phyloP scores from a whole-genome alignment of 2,888 invertebrate species.

The Tetranychus piercei region DNA sequence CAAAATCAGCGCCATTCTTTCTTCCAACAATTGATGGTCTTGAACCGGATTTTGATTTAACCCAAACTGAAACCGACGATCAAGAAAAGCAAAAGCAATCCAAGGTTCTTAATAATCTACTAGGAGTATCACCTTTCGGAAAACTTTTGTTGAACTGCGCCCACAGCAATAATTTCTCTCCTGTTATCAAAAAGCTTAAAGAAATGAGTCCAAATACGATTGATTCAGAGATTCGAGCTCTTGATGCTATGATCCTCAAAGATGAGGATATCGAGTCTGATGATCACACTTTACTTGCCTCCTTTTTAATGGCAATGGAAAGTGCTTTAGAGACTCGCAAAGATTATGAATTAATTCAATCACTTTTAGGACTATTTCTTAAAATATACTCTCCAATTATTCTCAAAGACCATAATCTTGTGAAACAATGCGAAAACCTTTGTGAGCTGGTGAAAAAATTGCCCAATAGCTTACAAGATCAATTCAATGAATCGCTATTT shows the following conservation, averaged over 20 bases:
- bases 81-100: background rate
- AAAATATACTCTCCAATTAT: constrained; percentile 38
- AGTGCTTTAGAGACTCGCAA: constrained; percentile 51
- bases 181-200: constrained; percentile 46
- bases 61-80: background rate
- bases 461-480: background rate
- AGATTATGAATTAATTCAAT: constrained; percentile 74
- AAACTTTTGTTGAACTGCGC: constrained; percentile 19
- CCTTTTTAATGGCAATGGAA: constrained; percentile 56
- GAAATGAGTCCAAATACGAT: constrained; percentile 58
- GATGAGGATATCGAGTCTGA: constrained; percentile 28
- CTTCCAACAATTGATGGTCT: constrained; percentile 20
- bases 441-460: background rate
- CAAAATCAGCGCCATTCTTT: constrained; percentile 16
- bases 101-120: constrained; percentile 9
- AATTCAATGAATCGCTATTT: constrained; percentile 30
- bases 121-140: constrained; percentile 22
- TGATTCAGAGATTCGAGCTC: constrained; percentile 64
- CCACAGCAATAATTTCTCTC: constrained; percentile 28
- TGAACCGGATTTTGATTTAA: constrained; percentile 16
- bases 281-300: constrained; percentile 41
- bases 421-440: background rate
- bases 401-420: background rate
- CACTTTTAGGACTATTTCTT: constrained; percentile 69
- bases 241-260: constrained; percentile 45